A percentile compares a stretch with the other conserved stretches of the same genome.
Conservation (phyloP, 2,797 vertebrate genomes). For the Myotis myotis region DNA sequence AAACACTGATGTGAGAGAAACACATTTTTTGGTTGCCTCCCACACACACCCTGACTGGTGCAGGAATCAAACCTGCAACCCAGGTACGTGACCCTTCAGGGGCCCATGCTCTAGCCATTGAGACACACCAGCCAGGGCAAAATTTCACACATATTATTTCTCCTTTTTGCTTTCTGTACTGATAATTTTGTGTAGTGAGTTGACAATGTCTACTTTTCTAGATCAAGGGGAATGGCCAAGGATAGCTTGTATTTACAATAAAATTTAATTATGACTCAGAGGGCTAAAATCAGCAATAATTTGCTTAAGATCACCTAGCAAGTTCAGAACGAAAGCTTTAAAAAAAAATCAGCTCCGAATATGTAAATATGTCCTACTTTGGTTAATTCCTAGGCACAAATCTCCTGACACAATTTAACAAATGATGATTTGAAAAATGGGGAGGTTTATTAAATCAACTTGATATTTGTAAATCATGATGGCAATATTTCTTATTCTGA, state of each 20-base stretch:
- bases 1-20: no score
- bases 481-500: neutral
- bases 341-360: neutral
- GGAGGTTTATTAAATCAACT: neutral
- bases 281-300: constrained; percentile 60
- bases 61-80: no score
- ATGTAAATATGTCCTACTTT: neutral
- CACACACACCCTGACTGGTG: no score
- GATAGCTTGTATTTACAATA: neutral
- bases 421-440: neutral
- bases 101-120: no score
- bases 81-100: no score
- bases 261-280: constrained; percentile 55
- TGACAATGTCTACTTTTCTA: constrained; percentile 51
- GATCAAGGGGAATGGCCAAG: constrained; percentile 40
- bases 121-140: neutral
- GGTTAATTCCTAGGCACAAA: neutral
- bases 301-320: constrained; percentile 47
- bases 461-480: neutral
- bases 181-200: constrained; percentile 67
- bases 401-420: neutral
- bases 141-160: constrained; percentile 73
- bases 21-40: no score
- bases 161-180: constrained; percentile 63
- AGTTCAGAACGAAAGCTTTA: neutral